Evolutionary conservation across 2,888 invertebrate species (phyloP), one percentile per base, ranked within the genome.

Genomic region (Cataglyphis livida): DNA sequence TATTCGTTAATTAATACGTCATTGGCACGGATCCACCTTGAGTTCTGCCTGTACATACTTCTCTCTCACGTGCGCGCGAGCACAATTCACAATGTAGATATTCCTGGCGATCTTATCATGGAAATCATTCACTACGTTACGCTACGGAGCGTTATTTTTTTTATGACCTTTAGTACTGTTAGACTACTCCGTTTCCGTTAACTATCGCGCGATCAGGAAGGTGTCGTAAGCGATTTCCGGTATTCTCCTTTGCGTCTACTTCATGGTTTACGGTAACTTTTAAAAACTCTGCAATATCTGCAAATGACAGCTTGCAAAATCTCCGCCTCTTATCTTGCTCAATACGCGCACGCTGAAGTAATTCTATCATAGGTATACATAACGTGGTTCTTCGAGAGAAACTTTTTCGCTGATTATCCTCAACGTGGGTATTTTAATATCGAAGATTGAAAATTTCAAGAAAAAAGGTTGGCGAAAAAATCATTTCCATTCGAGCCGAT

Each of bases 261-360:
- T 76, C 66, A 66, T 54, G 76, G 66, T 76, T 38, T 41, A 28
- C 28, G 41, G 10, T 15, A 76, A 66, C 66, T 57, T 76, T 76
- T 76, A 54, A 66, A 66, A 66, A 76, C 41, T 41, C 25, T 15
- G 75, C 65, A 76, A 65, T 51, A 51, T 28, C 54, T 12, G 48
- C 65, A 15, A 64, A 25, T 18, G 48, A 51, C 62, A 62, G 51
- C 51, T 76, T 76, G 76, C 76, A 76, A 76, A 76, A 76, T 65
- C 51, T 41, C 54, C 28, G 28, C 62, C n/a, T 59, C 28, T 44
- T 66, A 76, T 54, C 54, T 76, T 76, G 76, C 76, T 15, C 38
- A 65, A 76, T n/a, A 35, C 18, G 25, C 18, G 25, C 18, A 25
- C n/a, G 35, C 48, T 54, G 65, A 54, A 9, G 75, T 32, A 75